Base-by-base conservation (phyloP, 2,113 vertebrate genomes). In the Austrofundulus limnaeus region DNA sequence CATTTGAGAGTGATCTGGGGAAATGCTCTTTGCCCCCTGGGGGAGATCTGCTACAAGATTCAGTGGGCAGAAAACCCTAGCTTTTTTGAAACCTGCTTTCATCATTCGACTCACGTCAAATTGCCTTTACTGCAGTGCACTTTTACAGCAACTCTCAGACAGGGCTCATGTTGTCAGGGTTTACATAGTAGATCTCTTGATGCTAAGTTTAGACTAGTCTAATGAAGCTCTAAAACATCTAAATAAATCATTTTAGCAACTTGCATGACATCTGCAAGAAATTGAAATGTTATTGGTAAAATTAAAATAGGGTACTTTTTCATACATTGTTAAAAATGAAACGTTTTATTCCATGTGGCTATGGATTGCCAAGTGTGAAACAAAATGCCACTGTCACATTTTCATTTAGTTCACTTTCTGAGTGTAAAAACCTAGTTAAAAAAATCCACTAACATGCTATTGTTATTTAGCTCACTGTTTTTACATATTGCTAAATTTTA, bases 1-100 rank as follows among this genome's bases (percentile, higher is more conserved):
- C 81, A 84, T 81, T 81, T 78, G 70, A 62, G 72, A 83, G 71
- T 45, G 84, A 84, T 84, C 63, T 45, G 43, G 78, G 78, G 78
- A 77, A 76, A 82, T 47, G 68, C 69, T 62, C 41, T 47, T 19
- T 15, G 6, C 73, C 77, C 70, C 60, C 14, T 8, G 11, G 5
- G 65, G 67, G 72, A 52, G 45, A 28, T 14, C n/a, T 23, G 34
- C 60, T 50, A 63, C 45, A 50, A 82, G 61, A 83, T 24, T 70
- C 72, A 80, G 28, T 70, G 55, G 70, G 64, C 59, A 58, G 57
- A 84, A 62, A 86, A 62, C 37, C 70, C 54, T 45, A 13, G 41
- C 58, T 74, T 71, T 53, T 42, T 81, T n/a, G n/a, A 75, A 77
- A 80, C 59, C 39, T 62, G 62, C 72, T 83, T 62, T 80, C 48